These are phyloP conservation scores for Tachycineta bicolor DNA, from an alignment of 2,113 vertebrate species.

Conservation along the genomic window DNA sequence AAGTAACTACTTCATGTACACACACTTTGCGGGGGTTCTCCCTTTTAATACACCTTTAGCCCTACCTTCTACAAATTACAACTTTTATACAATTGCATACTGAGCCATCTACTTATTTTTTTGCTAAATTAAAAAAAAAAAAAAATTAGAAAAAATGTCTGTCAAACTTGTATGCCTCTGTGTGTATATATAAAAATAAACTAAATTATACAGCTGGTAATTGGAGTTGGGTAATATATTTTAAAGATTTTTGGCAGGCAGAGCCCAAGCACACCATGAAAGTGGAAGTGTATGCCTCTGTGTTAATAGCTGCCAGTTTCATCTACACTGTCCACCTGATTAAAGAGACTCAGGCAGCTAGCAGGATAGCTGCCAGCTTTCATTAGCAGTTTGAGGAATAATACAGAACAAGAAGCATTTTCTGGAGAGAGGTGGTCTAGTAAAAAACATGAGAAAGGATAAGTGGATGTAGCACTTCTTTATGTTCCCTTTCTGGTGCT, in stretches of 20 bases:
- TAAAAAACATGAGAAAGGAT: not conserved
- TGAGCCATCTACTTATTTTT: not conserved
- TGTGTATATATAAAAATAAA: not conserved
- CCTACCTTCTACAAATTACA: not conserved
- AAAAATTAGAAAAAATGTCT: not conserved
- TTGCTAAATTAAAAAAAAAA: not conserved
- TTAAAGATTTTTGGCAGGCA: not conserved
- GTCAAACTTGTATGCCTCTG: not conserved
- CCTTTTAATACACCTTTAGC: not conserved
- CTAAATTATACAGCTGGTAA: not conserved
- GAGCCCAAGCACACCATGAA: not conserved
- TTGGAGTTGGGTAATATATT: not conserved
- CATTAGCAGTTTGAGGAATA: not conserved
- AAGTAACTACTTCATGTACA: not conserved
- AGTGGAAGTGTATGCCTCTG: not conserved
- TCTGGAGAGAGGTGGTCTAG: not conserved
- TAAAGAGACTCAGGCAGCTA: not conserved
- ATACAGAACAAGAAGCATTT: not conserved
- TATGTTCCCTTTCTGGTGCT: not conserved
- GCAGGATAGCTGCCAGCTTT: not conserved
- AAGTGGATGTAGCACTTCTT: not conserved
- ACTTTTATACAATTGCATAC: not conserved
- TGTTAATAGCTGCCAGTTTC: not conserved
- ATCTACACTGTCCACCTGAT: not conserved
- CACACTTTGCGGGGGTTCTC: not conserved